Evolutionary conservation across 2,113 vertebrate genomes (phyloP).

Genomic region (Peucedramus taeniatus): DNA sequence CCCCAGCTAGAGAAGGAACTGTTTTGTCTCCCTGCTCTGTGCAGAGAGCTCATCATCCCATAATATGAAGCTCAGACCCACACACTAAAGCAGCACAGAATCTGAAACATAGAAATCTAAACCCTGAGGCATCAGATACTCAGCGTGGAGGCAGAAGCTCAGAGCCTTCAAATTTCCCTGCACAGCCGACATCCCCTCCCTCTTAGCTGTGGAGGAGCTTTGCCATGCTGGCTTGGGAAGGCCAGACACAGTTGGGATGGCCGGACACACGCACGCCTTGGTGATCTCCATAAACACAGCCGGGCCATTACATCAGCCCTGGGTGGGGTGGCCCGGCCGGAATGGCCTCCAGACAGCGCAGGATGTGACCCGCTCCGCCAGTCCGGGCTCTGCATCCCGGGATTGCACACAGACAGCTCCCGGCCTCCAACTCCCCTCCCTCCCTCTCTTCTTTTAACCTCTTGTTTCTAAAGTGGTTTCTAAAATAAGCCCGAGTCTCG

Average conservation of each 20-base stretch:
- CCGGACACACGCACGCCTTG: slow-evolving; percentile 35
- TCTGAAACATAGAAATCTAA: neutral
- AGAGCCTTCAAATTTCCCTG: neutral
- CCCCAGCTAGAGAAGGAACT: neutral
- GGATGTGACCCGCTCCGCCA: slow-evolving; percentile 39
- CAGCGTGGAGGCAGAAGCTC: neutral
- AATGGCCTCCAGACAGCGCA: slow-evolving; percentile 41
- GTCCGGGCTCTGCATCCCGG: slow-evolving; percentile 13
- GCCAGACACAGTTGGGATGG: neutral
- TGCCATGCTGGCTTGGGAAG: neutral
- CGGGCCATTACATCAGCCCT: slow-evolving; percentile 64
- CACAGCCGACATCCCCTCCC: neutral
- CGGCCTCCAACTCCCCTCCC: neutral
- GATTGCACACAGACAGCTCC: slow-evolving; percentile 3
- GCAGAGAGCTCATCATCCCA: neutral
- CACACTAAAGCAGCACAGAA: neutral
- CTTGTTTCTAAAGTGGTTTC: slow-evolving; percentile 67
- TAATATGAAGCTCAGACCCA: neutral
- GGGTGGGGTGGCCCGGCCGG: slow-evolving; percentile 64
- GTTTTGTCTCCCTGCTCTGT: neutral
- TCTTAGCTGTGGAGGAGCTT: neutral
- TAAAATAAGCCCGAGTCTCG: slow-evolving; percentile 54
- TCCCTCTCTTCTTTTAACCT: slow-evolving; percentile 41
- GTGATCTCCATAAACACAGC: slow-evolving; percentile 55
- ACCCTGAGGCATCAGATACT: neutral